These are phyloP conservation scores for Lissonota sp. DNA, from an alignment of 2,888 invertebrate genomes.

Conservation along the genomic window DNA sequence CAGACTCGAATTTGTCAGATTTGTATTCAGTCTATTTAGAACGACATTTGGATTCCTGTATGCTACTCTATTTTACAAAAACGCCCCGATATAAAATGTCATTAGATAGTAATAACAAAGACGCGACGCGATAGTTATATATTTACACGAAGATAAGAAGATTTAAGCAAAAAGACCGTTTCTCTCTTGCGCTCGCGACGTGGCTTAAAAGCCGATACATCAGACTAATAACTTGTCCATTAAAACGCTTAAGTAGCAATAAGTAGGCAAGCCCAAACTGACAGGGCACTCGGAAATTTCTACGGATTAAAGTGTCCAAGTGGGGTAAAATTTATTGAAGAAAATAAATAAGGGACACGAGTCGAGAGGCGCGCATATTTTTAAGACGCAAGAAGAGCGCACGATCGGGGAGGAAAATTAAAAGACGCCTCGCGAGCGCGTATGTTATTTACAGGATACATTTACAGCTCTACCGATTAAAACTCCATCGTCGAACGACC, in stretches of 20 bases:
- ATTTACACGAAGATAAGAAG: slow-evolving; percentile 18
- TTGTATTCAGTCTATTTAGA: no score
- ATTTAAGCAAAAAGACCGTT: slow-evolving; percentile 44
- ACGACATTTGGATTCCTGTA: no score
- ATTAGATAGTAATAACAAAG: no score
- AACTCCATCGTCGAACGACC: no score
- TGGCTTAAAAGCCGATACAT: slow-evolving; percentile 81
- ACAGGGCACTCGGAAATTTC: slow-evolving; percentile 78
- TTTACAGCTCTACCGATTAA: no score
- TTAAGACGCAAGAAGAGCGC: slow-evolving; percentile 42
- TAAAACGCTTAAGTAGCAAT: slow-evolving; percentile 83
- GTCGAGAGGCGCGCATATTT: slow-evolving; percentile 36
- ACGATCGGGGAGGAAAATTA: not conserved
- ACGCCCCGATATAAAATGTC: no score
- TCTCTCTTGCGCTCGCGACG: slow-evolving; percentile 54
- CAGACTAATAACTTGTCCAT: slow-evolving; percentile 83
- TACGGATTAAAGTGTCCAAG: slow-evolving; percentile 81
- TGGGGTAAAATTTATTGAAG: slow-evolving; percentile 76
- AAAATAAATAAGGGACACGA: slow-evolving; percentile 72
- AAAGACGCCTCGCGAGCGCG: no score
- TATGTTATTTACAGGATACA: no score
- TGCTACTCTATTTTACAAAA: no score
- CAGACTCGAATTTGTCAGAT: no score
- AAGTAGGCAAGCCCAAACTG: slow-evolving; percentile 81
- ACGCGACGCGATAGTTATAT: no score